Conservation (phyloP, 2,113 vertebrate genomes). For the Todiramphus saurophagus region DNA sequence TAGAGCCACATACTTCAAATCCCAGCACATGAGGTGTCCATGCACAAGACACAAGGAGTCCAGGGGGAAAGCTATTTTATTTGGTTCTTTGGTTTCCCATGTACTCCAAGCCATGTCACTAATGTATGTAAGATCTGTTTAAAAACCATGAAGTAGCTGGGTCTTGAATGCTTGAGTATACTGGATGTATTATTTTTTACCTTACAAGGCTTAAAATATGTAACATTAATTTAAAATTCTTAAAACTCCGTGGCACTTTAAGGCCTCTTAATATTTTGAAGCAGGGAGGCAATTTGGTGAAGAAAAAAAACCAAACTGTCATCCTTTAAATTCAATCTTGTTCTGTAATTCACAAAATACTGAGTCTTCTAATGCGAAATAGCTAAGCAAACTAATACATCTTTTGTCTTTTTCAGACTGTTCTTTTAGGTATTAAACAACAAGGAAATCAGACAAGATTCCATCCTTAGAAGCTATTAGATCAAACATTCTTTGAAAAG, state of each 20-base stretch:
- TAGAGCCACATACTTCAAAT: neutral
- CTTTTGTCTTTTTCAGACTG: neutral
- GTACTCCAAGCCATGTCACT: neutral
- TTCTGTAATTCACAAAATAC: slow-evolving; percentile 19
- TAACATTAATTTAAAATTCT: neutral
- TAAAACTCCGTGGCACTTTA: neutral
- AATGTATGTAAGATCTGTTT: neutral
- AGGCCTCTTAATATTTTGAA: neutral
- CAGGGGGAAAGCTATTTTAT: neutral
- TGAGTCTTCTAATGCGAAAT: neutral
- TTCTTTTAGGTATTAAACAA: slow-evolving; percentile 50
- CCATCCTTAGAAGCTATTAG: slow-evolving; percentile 26
- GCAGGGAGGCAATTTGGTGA: neutral
- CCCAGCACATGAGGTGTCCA: neutral
- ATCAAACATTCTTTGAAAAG: slow-evolving; percentile 59
- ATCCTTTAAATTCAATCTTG: neutral
- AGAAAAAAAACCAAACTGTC: neutral
- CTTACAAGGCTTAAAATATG: neutral
- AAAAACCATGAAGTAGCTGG: neutral
- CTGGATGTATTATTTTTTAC: neutral
- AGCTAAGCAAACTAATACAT: slow-evolving; percentile 11
- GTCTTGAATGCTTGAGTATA: neutral
- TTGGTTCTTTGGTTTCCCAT: neutral
- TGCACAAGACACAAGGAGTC: neutral
- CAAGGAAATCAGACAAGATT: slow-evolving; percentile 14